These are phyloP conservation scores for Forbesichthys agassizii DNA, from an alignment of 2,113 vertebrate genomes.

Conservation along the genomic window DNA sequence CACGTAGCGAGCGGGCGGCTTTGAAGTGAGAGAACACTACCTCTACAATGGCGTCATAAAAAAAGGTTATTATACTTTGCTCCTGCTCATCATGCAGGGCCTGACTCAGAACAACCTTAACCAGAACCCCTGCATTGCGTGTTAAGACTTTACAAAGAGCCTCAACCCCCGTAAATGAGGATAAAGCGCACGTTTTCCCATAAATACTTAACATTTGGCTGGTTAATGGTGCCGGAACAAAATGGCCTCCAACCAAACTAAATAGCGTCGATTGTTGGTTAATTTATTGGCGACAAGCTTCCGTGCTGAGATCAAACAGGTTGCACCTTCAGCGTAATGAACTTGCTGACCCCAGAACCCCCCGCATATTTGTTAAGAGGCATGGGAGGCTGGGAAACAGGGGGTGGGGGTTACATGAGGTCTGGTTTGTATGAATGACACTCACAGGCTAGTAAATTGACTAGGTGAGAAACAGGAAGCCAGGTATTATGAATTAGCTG, in stretches of 20 bases:
- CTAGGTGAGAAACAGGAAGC: conserved; percentile 40
- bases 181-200: conserved; percentile 61
- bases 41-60: conserved; percentile 42
- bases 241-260: conserved; percentile 47
- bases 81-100: conserved; percentile 59
- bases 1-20: conserved; percentile 42
- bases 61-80: conserved; percentile 62
- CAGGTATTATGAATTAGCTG: too few relatives aligned
- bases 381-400: conserved; percentile 52
- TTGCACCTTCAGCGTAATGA: conserved; percentile 73
- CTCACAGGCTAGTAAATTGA: conserved; percentile 54
- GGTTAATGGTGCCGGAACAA: too few relatives aligned
- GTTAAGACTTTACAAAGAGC: conserved; percentile 66
- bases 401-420: conserved; percentile 60
- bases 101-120: conserved; percentile 47
- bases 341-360: conserved; percentile 70
- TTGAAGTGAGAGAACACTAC: conserved; percentile 66
- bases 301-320: conserved; percentile 72
- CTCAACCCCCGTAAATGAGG: conserved; percentile 50
- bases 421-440: conserved; percentile 62
- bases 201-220: conserved; percentile 61
- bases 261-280: conserved; percentile 68
- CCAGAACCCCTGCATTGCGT: conserved; percentile 60
- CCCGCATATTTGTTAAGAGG: conserved; percentile 55
- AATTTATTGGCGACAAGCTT: conserved; percentile 73